A percentile compares a stretch with the other conserved stretches of the same genome.
Evolutionary conservation across 2,888 invertebrate genomes (phyloP).

Genomic region (Imbricaverruca yamaguchii): DNA sequence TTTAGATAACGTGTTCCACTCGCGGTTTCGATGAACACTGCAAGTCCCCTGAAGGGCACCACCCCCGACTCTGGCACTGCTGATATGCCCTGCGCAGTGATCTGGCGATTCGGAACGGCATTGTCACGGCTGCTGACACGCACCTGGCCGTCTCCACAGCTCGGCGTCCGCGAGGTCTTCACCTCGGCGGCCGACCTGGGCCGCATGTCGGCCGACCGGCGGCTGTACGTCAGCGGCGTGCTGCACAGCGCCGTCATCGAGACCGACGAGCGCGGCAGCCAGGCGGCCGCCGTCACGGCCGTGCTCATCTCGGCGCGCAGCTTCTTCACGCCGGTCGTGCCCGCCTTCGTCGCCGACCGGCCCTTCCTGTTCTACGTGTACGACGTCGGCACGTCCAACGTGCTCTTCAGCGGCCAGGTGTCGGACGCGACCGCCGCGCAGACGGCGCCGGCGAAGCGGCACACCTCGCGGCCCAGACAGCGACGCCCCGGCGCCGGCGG

Average conservation of each 20-base stretch:
- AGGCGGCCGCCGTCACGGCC: constrained; percentile 13
- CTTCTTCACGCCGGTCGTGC: constrained; percentile 59
- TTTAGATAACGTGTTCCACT: too few relatives aligned
- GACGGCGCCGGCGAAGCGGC: neutral
- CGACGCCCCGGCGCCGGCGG: too few relatives aligned
- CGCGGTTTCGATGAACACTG: too few relatives aligned
- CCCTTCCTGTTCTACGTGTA: constrained; percentile 7
- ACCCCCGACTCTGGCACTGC: too few relatives aligned
- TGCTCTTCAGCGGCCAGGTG: constrained; percentile 6
- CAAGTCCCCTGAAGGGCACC: too few relatives aligned
- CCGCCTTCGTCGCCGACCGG: neutral
- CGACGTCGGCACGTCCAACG: neutral
- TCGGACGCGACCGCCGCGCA: constrained; percentile 5
- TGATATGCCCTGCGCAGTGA: too few relatives aligned
- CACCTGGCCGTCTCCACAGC: neutral
- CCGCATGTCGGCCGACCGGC: constrained; percentile 49
- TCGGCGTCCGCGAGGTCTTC: neutral
- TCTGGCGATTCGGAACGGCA: too few relatives aligned
- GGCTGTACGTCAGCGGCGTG: constrained; percentile 56
- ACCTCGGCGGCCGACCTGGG: constrained; percentile 44
- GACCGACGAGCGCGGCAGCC: constrained; percentile 41
- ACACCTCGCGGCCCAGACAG: too few relatives aligned
- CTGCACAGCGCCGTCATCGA: constrained; percentile 68
- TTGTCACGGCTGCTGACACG: neutral
- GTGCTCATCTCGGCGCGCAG: constrained; percentile 50